Evolutionary conservation across 2,797 vertebrate genomes (phyloP).

Genomic region (Scleropages formosus): DNA sequence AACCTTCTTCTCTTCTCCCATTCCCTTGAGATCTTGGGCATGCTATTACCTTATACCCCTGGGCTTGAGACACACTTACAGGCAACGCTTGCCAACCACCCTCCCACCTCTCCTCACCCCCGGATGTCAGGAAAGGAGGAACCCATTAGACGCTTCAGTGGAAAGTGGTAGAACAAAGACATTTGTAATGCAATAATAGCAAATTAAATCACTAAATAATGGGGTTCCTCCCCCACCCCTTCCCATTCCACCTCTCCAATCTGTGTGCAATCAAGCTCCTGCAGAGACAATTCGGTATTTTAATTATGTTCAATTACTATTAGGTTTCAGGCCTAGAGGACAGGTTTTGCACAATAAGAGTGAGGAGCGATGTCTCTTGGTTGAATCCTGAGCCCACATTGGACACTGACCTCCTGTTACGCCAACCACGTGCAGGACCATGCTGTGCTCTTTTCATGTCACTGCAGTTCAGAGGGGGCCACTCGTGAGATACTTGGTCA

Average conservation of each 20-base stretch:
- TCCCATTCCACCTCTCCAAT: conserved; percentile 19
- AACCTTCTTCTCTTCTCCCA: neutral
- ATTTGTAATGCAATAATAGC: conserved; percentile 63
- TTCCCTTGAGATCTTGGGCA: conserved; percentile 34
- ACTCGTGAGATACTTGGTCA: too few species aligned
- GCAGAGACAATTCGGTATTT: conserved; percentile 55
- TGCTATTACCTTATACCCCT: conserved; percentile 47
- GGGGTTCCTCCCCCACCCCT: conserved; percentile 44
- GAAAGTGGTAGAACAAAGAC: conserved; percentile 56
- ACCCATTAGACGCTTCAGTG: conserved; percentile 41
- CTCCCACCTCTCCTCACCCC: conserved; percentile 11
- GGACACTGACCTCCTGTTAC: too few species aligned
- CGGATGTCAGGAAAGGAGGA: conserved; percentile 35
- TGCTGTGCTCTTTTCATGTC: too few species aligned
- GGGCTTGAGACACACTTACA: conserved; percentile 34
- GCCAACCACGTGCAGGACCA: too few species aligned
- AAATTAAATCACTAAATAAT: conserved; percentile 61
- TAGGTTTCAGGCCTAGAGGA: conserved; percentile 6
- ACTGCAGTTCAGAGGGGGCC: too few species aligned
- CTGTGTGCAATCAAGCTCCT: conserved; percentile 22
- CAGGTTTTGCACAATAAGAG: neutral
- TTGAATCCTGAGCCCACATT: neutral
- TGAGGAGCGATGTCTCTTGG: neutral
- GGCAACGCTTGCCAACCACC: conserved; percentile 28
- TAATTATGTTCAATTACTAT: conserved; percentile 51